phyloP scores from a whole-genome alignment of 2,797 vertebrate genomes.

The Eupleurogrammus muticus region DNA sequence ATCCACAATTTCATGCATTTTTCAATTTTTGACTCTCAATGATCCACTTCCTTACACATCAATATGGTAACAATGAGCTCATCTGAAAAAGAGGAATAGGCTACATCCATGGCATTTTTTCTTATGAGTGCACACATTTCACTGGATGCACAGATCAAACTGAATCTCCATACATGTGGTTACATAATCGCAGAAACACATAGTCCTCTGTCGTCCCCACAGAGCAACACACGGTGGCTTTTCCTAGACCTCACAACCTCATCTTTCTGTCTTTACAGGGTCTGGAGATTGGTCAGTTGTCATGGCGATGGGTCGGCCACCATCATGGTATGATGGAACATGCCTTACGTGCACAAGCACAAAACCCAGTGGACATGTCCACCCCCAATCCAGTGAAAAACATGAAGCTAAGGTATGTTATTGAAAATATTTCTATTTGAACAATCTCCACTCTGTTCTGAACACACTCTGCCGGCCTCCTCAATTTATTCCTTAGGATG shows the following conservation, averaged over 20 bases:
- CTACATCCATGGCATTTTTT: neutral
- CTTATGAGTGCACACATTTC: neutral
- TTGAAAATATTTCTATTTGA: no score
- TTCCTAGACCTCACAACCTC: neutral
- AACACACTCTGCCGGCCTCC: no score
- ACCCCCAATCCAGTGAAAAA: no score
- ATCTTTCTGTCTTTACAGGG: neutral
- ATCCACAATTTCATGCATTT: conserved; percentile 37
- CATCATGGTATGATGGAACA: neutral
- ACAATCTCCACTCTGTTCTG: no score
- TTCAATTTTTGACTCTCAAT: conserved; percentile 20
- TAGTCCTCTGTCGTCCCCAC: neutral
- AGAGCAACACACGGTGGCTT: neutral
- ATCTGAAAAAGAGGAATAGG: conserved; percentile 2
- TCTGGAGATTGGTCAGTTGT: neutral
- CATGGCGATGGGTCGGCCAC: neutral
- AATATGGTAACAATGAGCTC: neutral
- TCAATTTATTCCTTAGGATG: no score
- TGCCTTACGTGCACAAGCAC: no score
- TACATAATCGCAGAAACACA: conserved; percentile 1
- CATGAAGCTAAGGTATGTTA: no score
- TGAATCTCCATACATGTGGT: neutral
- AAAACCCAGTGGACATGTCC: no score
- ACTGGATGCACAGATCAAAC: neutral
- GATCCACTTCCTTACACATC: conserved; percentile 1